phyloP scores from a whole-genome alignment of 2,797 vertebrate species.

The Epinephelus coioides region DNA sequence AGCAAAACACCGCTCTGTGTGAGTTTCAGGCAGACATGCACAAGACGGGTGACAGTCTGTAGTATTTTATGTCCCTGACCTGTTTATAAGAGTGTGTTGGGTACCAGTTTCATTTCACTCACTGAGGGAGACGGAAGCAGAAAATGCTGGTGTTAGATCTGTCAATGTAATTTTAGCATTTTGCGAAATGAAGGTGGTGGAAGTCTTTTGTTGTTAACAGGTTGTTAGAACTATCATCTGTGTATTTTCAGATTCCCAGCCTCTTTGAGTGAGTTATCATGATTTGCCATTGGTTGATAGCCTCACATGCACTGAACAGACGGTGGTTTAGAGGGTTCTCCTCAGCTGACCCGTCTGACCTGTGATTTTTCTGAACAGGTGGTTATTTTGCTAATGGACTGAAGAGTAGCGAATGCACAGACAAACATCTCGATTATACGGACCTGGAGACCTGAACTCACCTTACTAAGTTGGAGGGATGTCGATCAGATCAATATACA shows the following conservation, averaged over 20 bases:
- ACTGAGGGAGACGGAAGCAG: neutral
- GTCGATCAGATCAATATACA: conserved; percentile 44
- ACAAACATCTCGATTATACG: conserved; percentile 37
- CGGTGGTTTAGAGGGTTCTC: conserved; percentile 38
- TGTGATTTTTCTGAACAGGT: conserved; percentile 35
- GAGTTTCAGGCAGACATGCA: neutral
- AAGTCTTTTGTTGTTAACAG: neutral
- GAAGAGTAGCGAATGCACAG: conserved; percentile 12
- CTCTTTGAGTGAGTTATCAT: conserved; percentile 13
- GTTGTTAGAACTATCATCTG: conserved; percentile 12
- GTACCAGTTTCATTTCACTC: neutral
- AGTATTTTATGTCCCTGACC: neutral
- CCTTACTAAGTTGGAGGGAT: conserved; percentile 2
- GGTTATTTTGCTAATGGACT: conserved; percentile 61
- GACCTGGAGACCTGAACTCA: conserved; percentile 41
- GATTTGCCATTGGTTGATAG: neutral
- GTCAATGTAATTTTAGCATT: conserved; percentile 6
- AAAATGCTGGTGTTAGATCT: neutral
- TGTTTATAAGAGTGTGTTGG: neutral
- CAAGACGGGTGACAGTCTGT: neutral
- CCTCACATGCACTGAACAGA: conserved; percentile 23
- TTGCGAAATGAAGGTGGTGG: neutral
- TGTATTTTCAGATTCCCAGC: conserved; percentile 17
- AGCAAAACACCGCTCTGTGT: conserved; percentile 37
- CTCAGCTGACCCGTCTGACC: conserved; percentile 48